phyloP scores from a whole-genome alignment of 2,797 vertebrate genomes.

The Rachycentron canadum region DNA sequence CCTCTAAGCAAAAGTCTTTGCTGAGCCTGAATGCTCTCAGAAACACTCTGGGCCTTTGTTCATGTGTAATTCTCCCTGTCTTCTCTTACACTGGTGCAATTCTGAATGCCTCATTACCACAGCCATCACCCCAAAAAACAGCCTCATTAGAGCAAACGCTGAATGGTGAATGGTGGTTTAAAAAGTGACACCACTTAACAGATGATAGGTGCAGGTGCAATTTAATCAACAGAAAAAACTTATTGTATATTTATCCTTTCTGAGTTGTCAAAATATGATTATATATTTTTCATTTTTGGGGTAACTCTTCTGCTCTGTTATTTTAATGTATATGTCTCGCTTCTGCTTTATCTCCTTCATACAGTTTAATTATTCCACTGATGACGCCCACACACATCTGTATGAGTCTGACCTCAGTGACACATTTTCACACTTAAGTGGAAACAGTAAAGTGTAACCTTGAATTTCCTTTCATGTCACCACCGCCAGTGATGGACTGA shows the following conservation, averaged over 20 bases:
- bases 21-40: constrained; percentile 4
- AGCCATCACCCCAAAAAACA: constrained; percentile 13
- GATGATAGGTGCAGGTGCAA: background rate
- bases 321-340: background rate
- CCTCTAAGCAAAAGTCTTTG: background rate
- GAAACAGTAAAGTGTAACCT: constrained; percentile 17
- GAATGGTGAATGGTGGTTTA: background rate
- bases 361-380: background rate
- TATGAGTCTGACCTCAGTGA: constrained; percentile 15
- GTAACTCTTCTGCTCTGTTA: background rate
- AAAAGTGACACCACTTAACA: constrained; percentile 19
- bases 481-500: constrained; percentile 8
- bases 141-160: constrained; percentile 4
- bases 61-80: constrained; percentile 13
- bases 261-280: background rate
- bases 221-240: constrained; percentile 28
- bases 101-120: constrained; percentile 43
- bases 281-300: background rate
- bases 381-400: background rate
- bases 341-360: background rate
- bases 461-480: constrained; percentile 40
- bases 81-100: constrained; percentile 6
- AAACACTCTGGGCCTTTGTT: constrained; percentile 21
- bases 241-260: too few species aligned
- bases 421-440: background rate